phyloP scores from a whole-genome alignment of 1,140 invertebrate species.

The Saxidomus purpurata region DNA sequence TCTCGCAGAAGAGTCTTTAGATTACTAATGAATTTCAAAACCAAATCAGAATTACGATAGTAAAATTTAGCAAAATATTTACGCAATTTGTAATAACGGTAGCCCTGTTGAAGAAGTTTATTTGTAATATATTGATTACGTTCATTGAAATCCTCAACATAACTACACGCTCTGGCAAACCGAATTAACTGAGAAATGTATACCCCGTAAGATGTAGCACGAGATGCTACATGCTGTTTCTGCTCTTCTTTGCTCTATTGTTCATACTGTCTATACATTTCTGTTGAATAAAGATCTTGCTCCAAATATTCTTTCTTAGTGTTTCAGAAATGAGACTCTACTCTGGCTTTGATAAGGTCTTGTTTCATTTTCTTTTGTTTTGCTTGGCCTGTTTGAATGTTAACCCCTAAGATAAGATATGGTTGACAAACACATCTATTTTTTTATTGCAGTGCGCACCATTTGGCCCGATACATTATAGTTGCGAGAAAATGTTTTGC shows the following conservation, averaged over 20 bases:
- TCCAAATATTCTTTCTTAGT: neutral
- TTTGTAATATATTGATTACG: too few relatives aligned
- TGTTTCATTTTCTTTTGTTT: neutral
- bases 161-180: too few relatives aligned
- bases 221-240: neutral
- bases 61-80: too few relatives aligned
- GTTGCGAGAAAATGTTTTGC: conserved; percentile 56
- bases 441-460: neutral
- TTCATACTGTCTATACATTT: neutral
- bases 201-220: neutral
- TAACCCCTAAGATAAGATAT: neutral
- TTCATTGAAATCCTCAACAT: too few relatives aligned
- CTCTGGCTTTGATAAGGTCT: neutral
- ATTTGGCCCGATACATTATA: neutral
- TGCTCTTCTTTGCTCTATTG: neutral
- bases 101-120: too few relatives aligned
- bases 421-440: neutral
- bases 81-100: too few relatives aligned
- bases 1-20: too few relatives aligned
- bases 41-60: too few relatives aligned
- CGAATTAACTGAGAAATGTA: too few relatives aligned
- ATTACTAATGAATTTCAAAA: too few relatives aligned
- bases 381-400: conserved; percentile 12
- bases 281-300: neutral
- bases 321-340: neutral